These are phyloP conservation scores for Gadus chalcogrammus DNA, from an alignment of 2,113 vertebrate species.

Conservation along the genomic window DNA sequence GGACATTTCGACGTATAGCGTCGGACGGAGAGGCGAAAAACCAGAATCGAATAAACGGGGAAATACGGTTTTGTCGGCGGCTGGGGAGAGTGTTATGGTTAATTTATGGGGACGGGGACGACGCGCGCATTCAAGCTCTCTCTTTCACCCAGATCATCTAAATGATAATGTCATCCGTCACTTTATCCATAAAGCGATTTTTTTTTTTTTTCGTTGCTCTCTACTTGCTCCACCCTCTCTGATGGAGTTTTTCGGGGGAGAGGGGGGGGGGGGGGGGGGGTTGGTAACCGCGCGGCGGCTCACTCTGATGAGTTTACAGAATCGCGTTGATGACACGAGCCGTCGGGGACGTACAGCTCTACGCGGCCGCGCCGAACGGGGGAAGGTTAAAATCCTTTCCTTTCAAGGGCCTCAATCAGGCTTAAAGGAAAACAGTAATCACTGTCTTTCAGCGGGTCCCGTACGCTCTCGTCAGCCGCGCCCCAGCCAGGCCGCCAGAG, in stretches of 20 bases:
- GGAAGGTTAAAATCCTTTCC: slow-evolving; percentile 99
- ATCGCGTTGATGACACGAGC: slow-evolving; percentile 96
- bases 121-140: slow-evolving; percentile 68
- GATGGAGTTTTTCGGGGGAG: slow-evolving; percentile 27
- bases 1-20: slow-evolving; percentile 47
- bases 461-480: slow-evolving; percentile 94
- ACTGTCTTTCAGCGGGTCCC: slow-evolving; percentile 98
- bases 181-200: slow-evolving; percentile 86
- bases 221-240: background rate
- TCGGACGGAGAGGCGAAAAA: background rate
- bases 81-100: slow-evolving; percentile 41
- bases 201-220: slow-evolving; percentile 33
- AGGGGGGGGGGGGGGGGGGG: too few species aligned
- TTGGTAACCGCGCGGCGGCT: background rate
- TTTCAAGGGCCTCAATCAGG: slow-evolving; percentile 99
- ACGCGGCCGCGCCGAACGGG: slow-evolving; percentile 92
- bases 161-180: slow-evolving; percentile 98
- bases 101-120: slow-evolving; percentile 65
- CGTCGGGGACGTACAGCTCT: slow-evolving; percentile 96
- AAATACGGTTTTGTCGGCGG: slow-evolving; percentile 44
- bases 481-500: slow-evolving; percentile 97
- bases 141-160: slow-evolving; percentile 93
- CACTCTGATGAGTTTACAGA: slow-evolving; percentile 99
- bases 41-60: slow-evolving; percentile 43
- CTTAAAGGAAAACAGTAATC: slow-evolving; percentile 99